Evolutionary conservation across 2,113 vertebrate species (phyloP).

Genomic region (Sula dactylatra): DNA sequence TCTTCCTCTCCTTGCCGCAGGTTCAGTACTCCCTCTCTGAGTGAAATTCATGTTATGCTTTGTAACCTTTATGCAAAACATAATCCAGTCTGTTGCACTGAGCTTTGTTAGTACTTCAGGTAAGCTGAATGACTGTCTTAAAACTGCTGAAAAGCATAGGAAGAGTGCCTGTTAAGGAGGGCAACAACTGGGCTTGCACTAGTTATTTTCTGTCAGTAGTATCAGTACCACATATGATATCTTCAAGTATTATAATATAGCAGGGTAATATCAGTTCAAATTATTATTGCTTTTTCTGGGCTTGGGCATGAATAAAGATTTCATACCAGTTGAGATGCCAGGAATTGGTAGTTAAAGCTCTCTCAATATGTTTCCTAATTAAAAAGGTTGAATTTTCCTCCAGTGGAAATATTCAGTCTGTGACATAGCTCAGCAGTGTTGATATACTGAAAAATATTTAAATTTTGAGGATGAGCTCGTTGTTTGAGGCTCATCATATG

Average conservation of each 20-base stretch:
- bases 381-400: neutral
- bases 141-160: neutral
- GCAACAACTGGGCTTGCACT: neutral
- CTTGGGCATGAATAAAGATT: neutral
- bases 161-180: neutral
- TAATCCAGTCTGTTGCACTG: neutral
- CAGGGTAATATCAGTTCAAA: neutral
- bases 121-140: neutral
- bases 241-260: neutral
- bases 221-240: neutral
- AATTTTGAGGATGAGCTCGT: neutral
- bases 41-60: neutral
- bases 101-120: neutral
- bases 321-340: neutral
- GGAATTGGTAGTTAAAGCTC: neutral
- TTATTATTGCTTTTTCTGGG: neutral
- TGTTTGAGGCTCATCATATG: neutral
- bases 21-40: neutral
- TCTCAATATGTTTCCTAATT: neutral
- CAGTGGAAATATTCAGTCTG: neutral
- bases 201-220: neutral
- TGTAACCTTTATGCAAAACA: neutral
- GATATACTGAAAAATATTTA: neutral
- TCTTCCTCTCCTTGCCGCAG: accelerated
- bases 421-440: neutral